These are phyloP conservation scores for Drosophila multiciliata DNA, from an alignment of 2,888 invertebrate species.

Conservation along the genomic window DNA sequence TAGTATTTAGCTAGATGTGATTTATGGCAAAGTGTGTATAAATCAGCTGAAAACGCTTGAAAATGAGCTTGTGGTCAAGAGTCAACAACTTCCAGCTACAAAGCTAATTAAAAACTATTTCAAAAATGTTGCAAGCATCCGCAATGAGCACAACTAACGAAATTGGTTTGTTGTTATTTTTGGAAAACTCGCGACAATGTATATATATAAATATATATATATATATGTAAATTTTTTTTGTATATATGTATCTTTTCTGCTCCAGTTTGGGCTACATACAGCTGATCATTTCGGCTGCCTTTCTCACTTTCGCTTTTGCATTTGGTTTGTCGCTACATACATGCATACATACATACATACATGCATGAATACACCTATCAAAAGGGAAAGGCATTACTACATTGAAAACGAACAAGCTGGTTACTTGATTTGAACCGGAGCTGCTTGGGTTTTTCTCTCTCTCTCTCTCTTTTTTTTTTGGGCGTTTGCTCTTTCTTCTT, in stretches of 20 bases:
- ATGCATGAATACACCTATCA: not conserved
- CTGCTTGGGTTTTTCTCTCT: slow-evolving; percentile 4
- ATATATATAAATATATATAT: not conserved
- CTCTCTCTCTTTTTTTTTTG: not conserved
- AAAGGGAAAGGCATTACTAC: slow-evolving; percentile 57
- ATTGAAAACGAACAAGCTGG: slow-evolving; percentile 25
- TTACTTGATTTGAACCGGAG: slow-evolving; percentile 9
- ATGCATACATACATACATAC: slow-evolving; percentile 2
- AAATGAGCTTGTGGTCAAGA: slow-evolving; percentile 48
- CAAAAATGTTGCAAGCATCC: slow-evolving; percentile 45
- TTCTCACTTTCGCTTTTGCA: slow-evolving; percentile 52
- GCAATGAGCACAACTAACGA: slow-evolving; percentile 7
- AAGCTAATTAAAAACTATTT: slow-evolving; percentile 44
- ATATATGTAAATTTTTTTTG: not conserved
- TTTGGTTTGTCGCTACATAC: slow-evolving; percentile 18
- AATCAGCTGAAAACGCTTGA: slow-evolving; percentile 27
- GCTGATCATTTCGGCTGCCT: slow-evolving; percentile 30
- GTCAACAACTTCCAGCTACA: slow-evolving; percentile 52
- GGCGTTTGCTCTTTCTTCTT: not conserved
- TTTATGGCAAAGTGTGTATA: slow-evolving; percentile 35
- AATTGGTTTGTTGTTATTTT: slow-evolving; percentile 38
- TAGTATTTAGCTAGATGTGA: slow-evolving; percentile 10
- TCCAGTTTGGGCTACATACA: slow-evolving; percentile 5
- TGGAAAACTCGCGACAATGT: slow-evolving; percentile 17
- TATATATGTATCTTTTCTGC: slow-evolving; percentile 7